Percentiles rank a stretch among this genome's conserved stretches.
Conservation (phyloP, 2,888 invertebrate genomes). For the Platycheirus rosarum region DNA sequence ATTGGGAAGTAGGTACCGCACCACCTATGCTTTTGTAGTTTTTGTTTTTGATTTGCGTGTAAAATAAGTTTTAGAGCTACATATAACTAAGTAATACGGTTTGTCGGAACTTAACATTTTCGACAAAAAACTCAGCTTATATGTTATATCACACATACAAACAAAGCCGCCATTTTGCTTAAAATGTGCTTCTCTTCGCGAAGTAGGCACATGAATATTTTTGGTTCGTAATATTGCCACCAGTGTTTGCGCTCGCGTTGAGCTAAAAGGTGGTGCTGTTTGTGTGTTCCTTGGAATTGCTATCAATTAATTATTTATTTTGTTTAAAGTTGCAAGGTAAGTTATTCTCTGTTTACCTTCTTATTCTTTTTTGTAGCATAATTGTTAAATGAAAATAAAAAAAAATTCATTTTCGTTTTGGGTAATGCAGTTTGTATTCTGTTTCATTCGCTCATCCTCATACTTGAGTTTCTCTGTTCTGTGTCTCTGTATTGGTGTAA, state of each 20-base stretch:
- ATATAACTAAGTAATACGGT: neutral
- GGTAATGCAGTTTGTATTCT: no score
- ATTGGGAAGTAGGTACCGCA: no score
- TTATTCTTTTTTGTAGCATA: no score
- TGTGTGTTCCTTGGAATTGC: neutral
- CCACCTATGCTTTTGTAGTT: no score
- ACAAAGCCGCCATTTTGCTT: neutral
- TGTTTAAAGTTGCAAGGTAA: neutral
- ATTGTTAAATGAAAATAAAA: no score
- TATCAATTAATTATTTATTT: neutral
- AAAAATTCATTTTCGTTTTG: no score
- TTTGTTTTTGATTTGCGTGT: neutral
- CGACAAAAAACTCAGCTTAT: neutral
- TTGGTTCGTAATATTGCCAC: constrained; percentile 25
- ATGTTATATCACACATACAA: neutral
- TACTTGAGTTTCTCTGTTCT: no score
- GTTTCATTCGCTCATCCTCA: no score
- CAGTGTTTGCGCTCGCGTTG: constrained; percentile 27
- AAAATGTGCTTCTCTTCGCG: constrained; percentile 5
- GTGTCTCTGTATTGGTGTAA: no score
- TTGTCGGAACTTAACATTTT: neutral
- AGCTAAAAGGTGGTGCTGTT: constrained; percentile 20
- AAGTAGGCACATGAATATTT: neutral
- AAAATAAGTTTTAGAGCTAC: no score
- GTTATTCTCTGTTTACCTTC: no score